These are phyloP conservation scores for Sebastes hubbsi DNA, from an alignment of 2,797 vertebrate genomes.

Conservation along the genomic window DNA sequence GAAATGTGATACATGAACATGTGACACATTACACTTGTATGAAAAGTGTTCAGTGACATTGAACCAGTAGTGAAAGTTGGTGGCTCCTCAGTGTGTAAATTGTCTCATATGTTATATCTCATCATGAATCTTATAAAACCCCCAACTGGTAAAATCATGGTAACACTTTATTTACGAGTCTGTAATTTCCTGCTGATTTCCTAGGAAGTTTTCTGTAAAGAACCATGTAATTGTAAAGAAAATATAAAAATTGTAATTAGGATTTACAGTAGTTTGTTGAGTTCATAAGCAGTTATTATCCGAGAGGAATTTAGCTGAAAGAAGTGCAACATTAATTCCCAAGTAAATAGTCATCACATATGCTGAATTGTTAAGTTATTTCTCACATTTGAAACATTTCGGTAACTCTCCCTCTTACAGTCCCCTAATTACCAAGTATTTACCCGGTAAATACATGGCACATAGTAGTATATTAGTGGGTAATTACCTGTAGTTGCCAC, in stretches of 20 bases:
- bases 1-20: constrained; percentile 45
- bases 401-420: fast-evolving
- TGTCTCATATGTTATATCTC: neutral
- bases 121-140: neutral
- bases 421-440: neutral
- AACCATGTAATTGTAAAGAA: neutral
- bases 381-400: no score
- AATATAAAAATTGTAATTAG: neutral
- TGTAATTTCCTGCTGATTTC: neutral
- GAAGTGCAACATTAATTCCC: neutral
- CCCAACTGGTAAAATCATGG: neutral
- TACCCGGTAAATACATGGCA: no score
- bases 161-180: neutral
- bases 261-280: neutral
- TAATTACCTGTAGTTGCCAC: no score
- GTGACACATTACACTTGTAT: constrained; percentile 27
- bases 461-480: no score
- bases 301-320: neutral
- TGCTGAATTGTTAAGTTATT: neutral
- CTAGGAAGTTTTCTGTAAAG: neutral
- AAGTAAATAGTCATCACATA: neutral
- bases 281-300: neutral
- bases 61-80: constrained; percentile 4
- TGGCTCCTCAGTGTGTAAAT: neutral
- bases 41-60: neutral